Conservation (phyloP, 2,797 vertebrate species). For the Hapalemur alaotrensis region DNA sequence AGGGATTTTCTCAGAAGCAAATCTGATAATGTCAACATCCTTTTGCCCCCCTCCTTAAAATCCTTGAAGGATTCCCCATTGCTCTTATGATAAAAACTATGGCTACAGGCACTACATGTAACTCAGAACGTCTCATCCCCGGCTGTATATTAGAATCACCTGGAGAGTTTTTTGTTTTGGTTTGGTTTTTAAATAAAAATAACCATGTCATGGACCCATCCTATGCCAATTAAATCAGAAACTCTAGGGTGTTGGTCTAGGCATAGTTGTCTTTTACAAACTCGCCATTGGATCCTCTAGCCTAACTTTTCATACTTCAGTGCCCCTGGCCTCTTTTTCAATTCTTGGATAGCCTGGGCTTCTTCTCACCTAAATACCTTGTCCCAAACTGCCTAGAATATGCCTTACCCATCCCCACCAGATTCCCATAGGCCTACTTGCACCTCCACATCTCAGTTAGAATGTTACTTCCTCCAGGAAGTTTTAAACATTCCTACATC, state of each 20-base stretch:
- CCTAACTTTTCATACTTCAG: neutral
- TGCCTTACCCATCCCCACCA: neutral
- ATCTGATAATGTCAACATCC: neutral
- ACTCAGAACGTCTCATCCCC: neutral
- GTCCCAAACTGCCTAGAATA: neutral
- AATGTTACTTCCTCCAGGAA: neutral
- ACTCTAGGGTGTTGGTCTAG: neutral
- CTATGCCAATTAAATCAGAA: neutral
- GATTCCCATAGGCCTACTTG: neutral
- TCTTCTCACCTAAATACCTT: neutral
- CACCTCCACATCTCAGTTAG: neutral
- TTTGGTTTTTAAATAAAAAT: neutral
- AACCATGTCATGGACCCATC: neutral
- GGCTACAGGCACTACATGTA: neutral
- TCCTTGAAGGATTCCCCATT: neutral
- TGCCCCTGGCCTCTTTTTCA: neutral
- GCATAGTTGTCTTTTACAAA: neutral
- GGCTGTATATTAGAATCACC: neutral
- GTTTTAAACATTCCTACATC: neutral
- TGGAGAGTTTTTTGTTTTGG: neutral
- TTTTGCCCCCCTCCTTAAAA: neutral
- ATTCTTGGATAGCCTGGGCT: neutral
- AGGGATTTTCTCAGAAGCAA: neutral
- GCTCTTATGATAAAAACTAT: neutral
- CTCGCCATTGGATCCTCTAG: neutral